Conservation (phyloP, 2,113 vertebrate genomes). For the Talpa occidentalis region DNA sequence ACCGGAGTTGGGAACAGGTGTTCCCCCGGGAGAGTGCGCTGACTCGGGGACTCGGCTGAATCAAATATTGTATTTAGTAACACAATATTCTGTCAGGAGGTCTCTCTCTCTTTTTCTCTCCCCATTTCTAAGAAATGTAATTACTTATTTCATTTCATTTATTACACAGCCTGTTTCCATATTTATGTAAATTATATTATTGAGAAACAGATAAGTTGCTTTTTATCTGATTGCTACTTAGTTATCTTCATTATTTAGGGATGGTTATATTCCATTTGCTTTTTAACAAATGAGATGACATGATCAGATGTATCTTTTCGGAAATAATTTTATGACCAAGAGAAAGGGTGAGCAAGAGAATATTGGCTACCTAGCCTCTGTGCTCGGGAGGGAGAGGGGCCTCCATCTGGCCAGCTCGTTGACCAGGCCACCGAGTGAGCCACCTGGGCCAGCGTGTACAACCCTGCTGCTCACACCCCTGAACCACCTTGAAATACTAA, state of each 20-base stretch:
- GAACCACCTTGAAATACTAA: conserved; percentile 10
- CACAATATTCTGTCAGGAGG: neutral
- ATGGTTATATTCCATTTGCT: neutral
- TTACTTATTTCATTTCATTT: conserved; percentile 11
- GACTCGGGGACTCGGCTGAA: neutral
- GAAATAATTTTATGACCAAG: conserved; percentile 40
- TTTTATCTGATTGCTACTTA: conserved; percentile 35
- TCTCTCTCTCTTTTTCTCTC: neutral
- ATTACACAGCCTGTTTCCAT: neutral
- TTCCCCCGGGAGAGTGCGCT: neutral
- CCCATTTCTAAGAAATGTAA: conserved; percentile 22
- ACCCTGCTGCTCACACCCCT: neutral
- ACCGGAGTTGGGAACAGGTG: neutral
- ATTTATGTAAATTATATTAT: conserved; percentile 25
- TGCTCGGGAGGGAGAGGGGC: neutral
- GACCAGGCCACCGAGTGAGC: neutral
- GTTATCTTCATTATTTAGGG: conserved; percentile 40
- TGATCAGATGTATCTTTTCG: conserved; percentile 7
- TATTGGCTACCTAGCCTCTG: neutral
- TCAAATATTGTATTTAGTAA: neutral
- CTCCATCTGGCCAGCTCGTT: neutral
- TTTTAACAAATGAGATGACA: conserved; percentile 33
- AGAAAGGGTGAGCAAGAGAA: conserved; percentile 17
- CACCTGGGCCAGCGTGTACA: neutral
- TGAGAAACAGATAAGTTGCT: conserved; percentile 24